Evolutionary conservation across 2,797 vertebrate genomes (phyloP).

Genomic region (Novumbra hubbsi): DNA sequence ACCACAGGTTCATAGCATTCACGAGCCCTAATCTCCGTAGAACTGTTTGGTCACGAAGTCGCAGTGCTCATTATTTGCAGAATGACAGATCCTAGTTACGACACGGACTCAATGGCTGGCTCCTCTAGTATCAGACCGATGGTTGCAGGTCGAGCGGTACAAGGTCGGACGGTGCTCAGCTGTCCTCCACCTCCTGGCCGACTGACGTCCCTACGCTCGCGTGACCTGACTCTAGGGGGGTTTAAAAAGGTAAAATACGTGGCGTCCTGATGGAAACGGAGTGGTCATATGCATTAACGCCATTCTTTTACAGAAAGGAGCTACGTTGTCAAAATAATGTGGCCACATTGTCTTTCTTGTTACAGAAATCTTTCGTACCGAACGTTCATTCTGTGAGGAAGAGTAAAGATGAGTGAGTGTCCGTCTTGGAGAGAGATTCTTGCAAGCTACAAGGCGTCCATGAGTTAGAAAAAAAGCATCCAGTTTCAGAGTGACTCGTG

Average conservation of each 20-base stretch:
- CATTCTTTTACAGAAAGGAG: neutral
- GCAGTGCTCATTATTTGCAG: conserved; percentile 11
- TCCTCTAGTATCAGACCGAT: conserved; percentile 41
- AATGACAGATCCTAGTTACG: conserved; percentile 54
- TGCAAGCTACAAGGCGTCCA: too few relatives aligned
- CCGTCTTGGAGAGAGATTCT: neutral
- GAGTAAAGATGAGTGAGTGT: conserved; percentile 77
- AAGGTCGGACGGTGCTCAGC: conserved; percentile 43
- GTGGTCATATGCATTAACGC: neutral
- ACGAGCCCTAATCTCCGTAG: neutral
- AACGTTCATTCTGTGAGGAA: conserved; percentile 75
- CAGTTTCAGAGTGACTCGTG: neutral
- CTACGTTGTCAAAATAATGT: neutral
- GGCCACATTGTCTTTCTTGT: neutral
- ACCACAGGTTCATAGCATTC: neutral
- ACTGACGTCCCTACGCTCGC: conserved; percentile 71
- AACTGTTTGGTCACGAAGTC: neutral
- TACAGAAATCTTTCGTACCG: conserved; percentile 75
- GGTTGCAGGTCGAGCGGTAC: conserved; percentile 45
- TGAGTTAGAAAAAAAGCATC: neutral
- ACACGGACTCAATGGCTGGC: conserved; percentile 30
- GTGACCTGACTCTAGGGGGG: conserved; percentile 74
- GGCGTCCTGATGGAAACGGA: neutral
- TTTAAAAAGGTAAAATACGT: conserved; percentile 66
- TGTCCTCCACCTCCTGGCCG: conserved; percentile 58